Evolutionary conservation across 2,888 invertebrate species (phyloP).

Genomic region (Torymus auratus): DNA sequence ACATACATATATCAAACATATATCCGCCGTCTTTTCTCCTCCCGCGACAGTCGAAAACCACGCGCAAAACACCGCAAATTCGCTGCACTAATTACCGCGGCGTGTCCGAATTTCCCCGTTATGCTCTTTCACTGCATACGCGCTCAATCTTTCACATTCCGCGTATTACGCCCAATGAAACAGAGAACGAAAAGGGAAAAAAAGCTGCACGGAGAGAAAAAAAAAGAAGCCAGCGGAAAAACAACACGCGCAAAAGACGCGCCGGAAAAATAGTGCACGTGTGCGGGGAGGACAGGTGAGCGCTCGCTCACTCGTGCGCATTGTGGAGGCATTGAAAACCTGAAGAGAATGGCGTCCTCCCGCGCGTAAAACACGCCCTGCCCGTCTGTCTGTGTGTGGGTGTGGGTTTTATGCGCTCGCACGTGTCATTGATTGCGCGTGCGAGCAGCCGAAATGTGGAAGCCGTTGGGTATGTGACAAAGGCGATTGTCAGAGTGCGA

Average conservation of each 20-base stretch:
- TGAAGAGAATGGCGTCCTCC: slow-evolving; percentile 2
- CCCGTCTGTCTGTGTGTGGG: not conserved
- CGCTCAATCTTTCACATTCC: too few relatives aligned
- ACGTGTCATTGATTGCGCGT: slow-evolving; percentile 46
- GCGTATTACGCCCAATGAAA: too few relatives aligned
- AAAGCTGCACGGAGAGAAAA: not conserved
- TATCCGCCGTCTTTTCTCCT: too few relatives aligned
- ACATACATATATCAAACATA: too few relatives aligned
- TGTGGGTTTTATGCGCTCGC: slow-evolving; percentile 45
- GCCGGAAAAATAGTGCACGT: not conserved
- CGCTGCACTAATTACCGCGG: too few relatives aligned
- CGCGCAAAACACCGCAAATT: too few relatives aligned
- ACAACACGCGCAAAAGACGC: slow-evolving; percentile 1
- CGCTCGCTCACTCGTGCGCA: not conserved
- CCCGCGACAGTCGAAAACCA: too few relatives aligned
- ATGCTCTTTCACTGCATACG: too few relatives aligned
- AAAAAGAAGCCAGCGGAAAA: slow-evolving; percentile 24
- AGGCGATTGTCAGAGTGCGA: slow-evolving; percentile 20
- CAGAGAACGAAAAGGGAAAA: not conserved
- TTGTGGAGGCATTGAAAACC: slow-evolving; percentile 41
- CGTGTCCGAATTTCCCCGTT: too few relatives aligned
- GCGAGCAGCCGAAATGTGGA: not conserved
- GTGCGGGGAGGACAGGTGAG: slow-evolving; percentile 8
- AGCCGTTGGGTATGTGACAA: not conserved
- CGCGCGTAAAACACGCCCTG: slow-evolving; percentile 18